phyloP scores from a whole-genome alignment of 2,888 invertebrate species.

The Polyommatus icarus region DNA sequence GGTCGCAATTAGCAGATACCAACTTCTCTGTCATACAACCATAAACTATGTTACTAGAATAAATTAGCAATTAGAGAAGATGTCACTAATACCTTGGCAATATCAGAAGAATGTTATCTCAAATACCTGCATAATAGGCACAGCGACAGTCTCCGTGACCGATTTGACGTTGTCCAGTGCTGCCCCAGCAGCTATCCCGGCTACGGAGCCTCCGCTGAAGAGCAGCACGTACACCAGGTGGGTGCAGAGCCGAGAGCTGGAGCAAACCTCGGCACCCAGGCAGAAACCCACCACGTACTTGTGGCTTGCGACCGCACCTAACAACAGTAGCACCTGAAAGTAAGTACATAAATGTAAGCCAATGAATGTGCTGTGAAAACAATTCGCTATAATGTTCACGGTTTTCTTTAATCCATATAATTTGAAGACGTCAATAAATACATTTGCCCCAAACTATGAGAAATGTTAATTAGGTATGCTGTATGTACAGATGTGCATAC shows the following conservation, averaged over 20 bases:
- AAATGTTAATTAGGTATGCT: too few relatives aligned
- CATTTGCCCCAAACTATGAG: too few relatives aligned
- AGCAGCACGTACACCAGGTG: conserved; percentile 82
- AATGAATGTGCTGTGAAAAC: not conserved
- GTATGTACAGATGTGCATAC: too few relatives aligned
- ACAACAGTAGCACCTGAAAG: conserved; percentile 82
- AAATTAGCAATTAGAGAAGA: too few relatives aligned
- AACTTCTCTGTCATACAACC: too few relatives aligned
- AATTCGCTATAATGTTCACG: too few relatives aligned
- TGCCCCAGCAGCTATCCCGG: conserved; percentile 85
- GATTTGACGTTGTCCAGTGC: conserved; percentile 76
- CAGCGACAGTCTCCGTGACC: conserved; percentile 67
- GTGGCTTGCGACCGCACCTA: conserved; percentile 87
- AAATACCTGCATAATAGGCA: conserved; percentile 83
- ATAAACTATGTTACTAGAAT: too few relatives aligned
- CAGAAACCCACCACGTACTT: conserved; percentile 92
- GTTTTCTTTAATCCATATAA: too few relatives aligned
- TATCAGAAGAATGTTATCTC: not conserved
- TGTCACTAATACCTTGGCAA: too few relatives aligned
- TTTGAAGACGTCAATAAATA: too few relatives aligned
- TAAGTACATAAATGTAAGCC: not conserved
- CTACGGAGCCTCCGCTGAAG: conserved; percentile 85
- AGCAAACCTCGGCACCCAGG: conserved; percentile 86
- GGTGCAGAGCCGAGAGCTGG: conserved; percentile 65
- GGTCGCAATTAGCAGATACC: too few relatives aligned